A percentile compares a stretch with the other conserved stretches of the same genome.
Evolutionary conservation across 2,113 vertebrate species (phyloP).

Genomic region (Pica pica): DNA sequence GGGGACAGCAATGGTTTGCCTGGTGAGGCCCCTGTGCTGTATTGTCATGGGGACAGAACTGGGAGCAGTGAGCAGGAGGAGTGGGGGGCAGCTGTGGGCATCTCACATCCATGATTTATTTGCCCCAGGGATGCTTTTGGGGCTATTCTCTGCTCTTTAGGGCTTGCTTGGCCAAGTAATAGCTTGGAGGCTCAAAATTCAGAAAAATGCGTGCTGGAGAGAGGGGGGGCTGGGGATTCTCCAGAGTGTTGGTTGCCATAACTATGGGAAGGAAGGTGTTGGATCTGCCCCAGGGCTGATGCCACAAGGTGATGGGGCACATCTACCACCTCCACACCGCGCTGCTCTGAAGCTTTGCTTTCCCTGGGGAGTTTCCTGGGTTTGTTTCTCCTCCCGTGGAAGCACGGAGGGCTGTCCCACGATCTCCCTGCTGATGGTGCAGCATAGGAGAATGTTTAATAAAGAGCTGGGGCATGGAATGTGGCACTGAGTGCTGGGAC

Average conservation of each 20-base stretch:
- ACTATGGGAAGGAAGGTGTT: background rate
- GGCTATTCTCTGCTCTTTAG: background rate
- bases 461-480: background rate
- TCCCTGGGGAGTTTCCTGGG: background rate
- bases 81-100: background rate
- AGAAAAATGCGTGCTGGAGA: background rate
- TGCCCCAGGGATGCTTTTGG: background rate
- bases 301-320: background rate
- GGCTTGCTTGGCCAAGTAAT: background rate
- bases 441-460: background rate
- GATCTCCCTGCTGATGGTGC: background rate
- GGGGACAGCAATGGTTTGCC: background rate
- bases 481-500: background rate
- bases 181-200: background rate
- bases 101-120: rapidly evolving
- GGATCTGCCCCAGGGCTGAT: background rate
- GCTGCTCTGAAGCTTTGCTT: background rate
- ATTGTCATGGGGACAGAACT: rapidly evolving
- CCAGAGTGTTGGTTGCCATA: background rate
- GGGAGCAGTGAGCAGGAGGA: background rate
- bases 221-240: background rate
- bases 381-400: background rate
- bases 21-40: background rate
- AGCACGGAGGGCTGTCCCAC: background rate
- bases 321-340: background rate